Conservation (phyloP, 64 coral and sea anemone genomes). For the Stylophora pistillata region DNA sequence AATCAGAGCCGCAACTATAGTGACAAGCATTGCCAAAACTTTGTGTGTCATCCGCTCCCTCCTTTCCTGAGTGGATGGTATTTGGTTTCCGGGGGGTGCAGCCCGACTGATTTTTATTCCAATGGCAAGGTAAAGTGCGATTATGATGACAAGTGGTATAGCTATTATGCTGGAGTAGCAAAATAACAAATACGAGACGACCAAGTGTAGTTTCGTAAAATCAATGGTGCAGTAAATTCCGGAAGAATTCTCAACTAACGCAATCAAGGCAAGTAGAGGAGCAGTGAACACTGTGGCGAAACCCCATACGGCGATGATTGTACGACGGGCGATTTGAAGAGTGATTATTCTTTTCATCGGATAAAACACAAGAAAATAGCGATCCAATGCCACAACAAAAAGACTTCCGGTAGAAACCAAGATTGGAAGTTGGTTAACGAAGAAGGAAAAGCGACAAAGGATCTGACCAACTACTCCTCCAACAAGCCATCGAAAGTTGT, state of each 20-base stretch:
- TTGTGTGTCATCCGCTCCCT: conserved; percentile 18
- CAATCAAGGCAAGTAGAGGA: background rate
- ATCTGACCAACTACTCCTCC: conserved; percentile 10
- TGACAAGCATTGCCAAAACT: conserved; percentile 24
- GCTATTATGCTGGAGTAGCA: conserved; percentile 13
- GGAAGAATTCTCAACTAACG: background rate
- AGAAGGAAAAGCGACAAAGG: conserved; percentile 25
- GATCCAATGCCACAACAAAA: conserved; percentile 37
- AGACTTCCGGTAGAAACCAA: conserved; percentile 46
- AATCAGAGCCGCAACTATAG: conserved; percentile 22
- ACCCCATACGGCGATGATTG: conserved; percentile 31
- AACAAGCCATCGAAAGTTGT: conserved; percentile 27
- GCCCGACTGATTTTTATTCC: conserved; percentile 41
- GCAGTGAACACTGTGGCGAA: conserved; percentile 10
- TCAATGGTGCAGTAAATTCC: conserved; percentile 8
- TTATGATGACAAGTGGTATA: background rate
- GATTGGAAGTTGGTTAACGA: conserved; percentile 3
- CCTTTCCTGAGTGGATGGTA: conserved; percentile 14
- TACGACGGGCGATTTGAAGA: background rate
- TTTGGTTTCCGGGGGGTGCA: conserved; percentile 21
- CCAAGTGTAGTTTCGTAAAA: background rate
- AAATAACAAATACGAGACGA: background rate
- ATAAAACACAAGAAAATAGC: conserved; percentile 53
- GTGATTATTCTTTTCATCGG: conserved; percentile 23
- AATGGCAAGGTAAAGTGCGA: conserved; percentile 40